Evolutionary conservation across 2,113 vertebrate species (phyloP), one percentile per base, ranked within the genome.

Genomic region (Antechinus flavipes): DNA sequence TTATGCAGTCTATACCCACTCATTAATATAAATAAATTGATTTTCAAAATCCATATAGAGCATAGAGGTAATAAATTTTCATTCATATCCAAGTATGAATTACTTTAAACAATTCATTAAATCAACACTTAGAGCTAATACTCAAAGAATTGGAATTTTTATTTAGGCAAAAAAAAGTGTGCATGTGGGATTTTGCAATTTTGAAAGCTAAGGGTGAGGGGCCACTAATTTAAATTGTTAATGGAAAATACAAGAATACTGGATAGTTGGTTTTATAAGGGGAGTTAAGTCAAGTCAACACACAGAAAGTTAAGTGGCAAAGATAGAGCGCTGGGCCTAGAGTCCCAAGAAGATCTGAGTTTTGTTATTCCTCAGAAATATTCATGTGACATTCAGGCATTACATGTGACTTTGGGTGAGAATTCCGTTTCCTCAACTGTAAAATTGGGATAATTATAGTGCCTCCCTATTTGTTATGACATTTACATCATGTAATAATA

Each of bases 341-440:
- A n/a, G 0, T 68, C 50, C 50, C 14, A n/a, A 68, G 14, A 68
- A 68, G 30, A 68, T 12, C 61, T 68, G 61, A 49, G 35, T 76
- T 42, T 22, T 6, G 16, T 76, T 76, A 42, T 2, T 76, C 12
- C 68, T 42, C 68, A 76, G 35, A 76, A 76, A 76, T 76, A 5
- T 2, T 76, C 35, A 14, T 22, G 22, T 22, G 68, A 42, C n/a
- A 19, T 42, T 7, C 35, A 76, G 35, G 68, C 19, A 42, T 19
- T 76, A 5, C 35, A 19, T 5, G 92, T 93, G 54, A 93, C n/a
- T 0, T 8, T 68, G 46, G 12, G 55, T 90, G 90, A 55, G 52
- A 95, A 54, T 25, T 90, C 46, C 90, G 35, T 96, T 97, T 94
- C 54, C 42, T 3, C n/a, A 89, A 52, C 10, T 42, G 52, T 84